Percentiles rank a stretch among this genome's conserved stretches.
Conservation (phyloP, 2,888 invertebrate species). For the Polydrusus pterygomalis region DNA sequence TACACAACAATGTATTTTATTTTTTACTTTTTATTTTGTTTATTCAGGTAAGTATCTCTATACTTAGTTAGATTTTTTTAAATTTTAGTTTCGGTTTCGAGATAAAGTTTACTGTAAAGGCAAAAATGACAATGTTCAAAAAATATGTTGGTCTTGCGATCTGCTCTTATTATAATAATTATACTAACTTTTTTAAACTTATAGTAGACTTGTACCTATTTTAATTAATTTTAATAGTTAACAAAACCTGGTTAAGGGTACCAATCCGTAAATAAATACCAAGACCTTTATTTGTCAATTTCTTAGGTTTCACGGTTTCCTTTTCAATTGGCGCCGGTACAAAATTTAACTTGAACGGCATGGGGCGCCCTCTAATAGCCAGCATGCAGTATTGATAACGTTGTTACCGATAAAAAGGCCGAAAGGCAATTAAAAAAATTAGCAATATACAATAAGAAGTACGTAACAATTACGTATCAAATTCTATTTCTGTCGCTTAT, state of each 20-base stretch:
- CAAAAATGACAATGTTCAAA: constrained; percentile 56
- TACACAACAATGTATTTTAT: constrained; percentile 23
- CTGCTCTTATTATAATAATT: constrained; percentile 47
- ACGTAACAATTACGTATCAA: too few relatives aligned
- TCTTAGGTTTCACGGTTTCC: too few relatives aligned
- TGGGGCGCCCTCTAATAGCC: too few relatives aligned
- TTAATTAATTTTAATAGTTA: constrained; percentile 28
- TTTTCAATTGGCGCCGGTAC: too few relatives aligned
- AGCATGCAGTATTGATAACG: too few relatives aligned
- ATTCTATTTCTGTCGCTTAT: too few relatives aligned
- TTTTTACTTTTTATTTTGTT: constrained; percentile 38
- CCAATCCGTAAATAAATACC: too few relatives aligned
- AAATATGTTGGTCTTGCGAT: constrained; percentile 50
- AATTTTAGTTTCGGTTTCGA: constrained; percentile 22
- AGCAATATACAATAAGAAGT: too few relatives aligned
- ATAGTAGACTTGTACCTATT: constrained; percentile 32
- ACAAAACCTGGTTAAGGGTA: constrained; percentile 29
- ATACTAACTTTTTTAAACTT: constrained; percentile 36
- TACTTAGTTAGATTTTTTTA: constrained; percentile 25
- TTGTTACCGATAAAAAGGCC: too few relatives aligned
- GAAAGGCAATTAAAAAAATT: too few relatives aligned
- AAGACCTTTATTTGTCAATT: too few relatives aligned
- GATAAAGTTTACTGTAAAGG: constrained; percentile 19
- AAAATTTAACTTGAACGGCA: too few relatives aligned
- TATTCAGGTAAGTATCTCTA: constrained; percentile 50